These are phyloP conservation scores for Bolinopsis microptera DNA, from an alignment of 37 sponge, comb jelly and placozoan genomes.

Conservation along the genomic window DNA sequence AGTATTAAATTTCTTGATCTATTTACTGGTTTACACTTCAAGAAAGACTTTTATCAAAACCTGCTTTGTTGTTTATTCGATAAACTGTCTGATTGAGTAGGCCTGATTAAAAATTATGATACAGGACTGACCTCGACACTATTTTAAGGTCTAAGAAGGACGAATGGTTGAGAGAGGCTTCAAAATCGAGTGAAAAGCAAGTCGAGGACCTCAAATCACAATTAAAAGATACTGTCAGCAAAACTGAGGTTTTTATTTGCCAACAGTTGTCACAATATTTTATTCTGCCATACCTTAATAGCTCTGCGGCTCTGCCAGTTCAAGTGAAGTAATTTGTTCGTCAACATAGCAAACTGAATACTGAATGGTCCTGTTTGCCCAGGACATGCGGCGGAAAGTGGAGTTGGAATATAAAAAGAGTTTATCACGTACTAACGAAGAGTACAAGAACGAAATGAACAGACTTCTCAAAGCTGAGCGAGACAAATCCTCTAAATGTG, in stretches of 20 bases:
- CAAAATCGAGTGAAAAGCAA: neutral
- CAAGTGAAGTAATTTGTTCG: too few relatives aligned
- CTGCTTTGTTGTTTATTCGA: too few relatives aligned
- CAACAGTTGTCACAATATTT: too few relatives aligned
- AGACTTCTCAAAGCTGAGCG: neutral
- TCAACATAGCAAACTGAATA: too few relatives aligned
- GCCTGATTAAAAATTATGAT: too few relatives aligned
- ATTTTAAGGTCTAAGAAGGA: conserved; percentile 41
- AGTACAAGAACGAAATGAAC: conserved; percentile 16
- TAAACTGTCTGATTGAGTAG: too few relatives aligned
- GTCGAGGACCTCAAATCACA: conserved; percentile 13
- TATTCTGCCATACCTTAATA: too few relatives aligned
- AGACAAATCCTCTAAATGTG: neutral
- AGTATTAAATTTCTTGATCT: too few relatives aligned
- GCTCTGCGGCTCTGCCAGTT: too few relatives aligned
- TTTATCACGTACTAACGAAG: conserved; percentile 1
- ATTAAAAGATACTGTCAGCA: neutral
- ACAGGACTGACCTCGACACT: neutral
- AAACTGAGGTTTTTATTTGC: conserved; percentile 57
- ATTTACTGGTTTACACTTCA: too few relatives aligned
- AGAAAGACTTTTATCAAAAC: too few relatives aligned
- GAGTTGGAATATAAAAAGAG: conserved; percentile 27
- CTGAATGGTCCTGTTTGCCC: too few relatives aligned
- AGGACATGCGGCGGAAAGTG: conserved; percentile 30
- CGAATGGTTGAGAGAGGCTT: conserved; percentile 23